Conservation (phyloP, 2,888 invertebrate genomes). For the Drosophila histrio region DNA sequence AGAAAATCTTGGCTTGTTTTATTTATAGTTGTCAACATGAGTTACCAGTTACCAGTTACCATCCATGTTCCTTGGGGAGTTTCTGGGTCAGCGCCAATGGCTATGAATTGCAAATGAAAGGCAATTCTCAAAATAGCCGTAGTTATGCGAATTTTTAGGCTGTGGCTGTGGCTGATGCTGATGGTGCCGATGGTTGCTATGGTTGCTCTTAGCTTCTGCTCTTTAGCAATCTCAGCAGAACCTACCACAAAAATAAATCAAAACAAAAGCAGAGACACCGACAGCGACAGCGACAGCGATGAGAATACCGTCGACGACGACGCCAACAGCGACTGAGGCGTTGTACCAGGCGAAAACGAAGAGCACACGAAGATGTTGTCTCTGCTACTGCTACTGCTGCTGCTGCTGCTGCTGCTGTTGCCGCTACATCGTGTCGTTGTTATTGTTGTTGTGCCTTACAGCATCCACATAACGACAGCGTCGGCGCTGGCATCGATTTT, state of each 20-base stretch:
- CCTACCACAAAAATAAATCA: conserved; percentile 78
- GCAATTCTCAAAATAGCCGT: conserved; percentile 61
- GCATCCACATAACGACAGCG: conserved; percentile 52
- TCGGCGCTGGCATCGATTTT: conserved; percentile 58
- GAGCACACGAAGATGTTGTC: conserved; percentile 52
- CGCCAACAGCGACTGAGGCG: conserved; percentile 19
- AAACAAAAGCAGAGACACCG: conserved; percentile 54
- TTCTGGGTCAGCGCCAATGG: conserved; percentile 63
- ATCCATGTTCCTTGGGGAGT: conserved; percentile 57
- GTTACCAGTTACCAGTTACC: conserved; percentile 55
- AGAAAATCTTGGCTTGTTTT: conserved; percentile 33
- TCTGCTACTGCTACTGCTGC: conserved; percentile 6
- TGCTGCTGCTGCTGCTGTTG: conserved; percentile 4
- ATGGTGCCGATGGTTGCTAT: conserved; percentile 7
- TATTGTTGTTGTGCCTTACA: conserved; percentile 39
- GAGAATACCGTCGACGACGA: neutral
- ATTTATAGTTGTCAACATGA: conserved; percentile 65
- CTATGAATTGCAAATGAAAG: conserved; percentile 64
- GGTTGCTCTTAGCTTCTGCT: conserved; percentile 58
- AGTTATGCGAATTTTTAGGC: conserved; percentile 61
- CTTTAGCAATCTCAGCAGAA: conserved; percentile 66
- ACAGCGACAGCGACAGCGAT: conserved; percentile 8
- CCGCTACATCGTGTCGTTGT: neutral
- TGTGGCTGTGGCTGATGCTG: conserved; percentile 13
- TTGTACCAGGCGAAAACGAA: conserved; percentile 21